A percentile compares a stretch with the other conserved stretches of the same genome.
phyloP scores from a whole-genome alignment of 1,140 invertebrate genomes.

The Eubasilissa regina region DNA sequence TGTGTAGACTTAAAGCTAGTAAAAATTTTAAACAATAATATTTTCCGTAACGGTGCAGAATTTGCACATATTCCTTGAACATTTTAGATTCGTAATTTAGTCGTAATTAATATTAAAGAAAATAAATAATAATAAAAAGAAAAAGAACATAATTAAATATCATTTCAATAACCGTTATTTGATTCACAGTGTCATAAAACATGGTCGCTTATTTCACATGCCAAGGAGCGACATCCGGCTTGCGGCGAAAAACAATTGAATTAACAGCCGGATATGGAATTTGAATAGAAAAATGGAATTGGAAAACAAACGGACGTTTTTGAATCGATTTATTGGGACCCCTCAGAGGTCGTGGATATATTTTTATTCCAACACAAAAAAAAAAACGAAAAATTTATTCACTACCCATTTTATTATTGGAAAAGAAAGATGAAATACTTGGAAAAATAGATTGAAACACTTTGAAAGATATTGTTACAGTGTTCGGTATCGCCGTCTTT shows the following conservation, averaged over 20 bases:
- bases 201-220: slow-evolving; percentile 26
- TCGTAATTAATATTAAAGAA: too few species aligned
- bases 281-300: slow-evolving; percentile 48
- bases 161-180: not conserved
- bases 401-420: not conserved
- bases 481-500: not conserved
- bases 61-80: too few species aligned
- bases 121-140: too few species aligned
- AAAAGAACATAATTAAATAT: too few species aligned
- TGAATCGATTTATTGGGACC: slow-evolving; percentile 26
- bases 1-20: too few species aligned
- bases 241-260: slow-evolving; percentile 46
- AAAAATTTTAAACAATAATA: too few species aligned
- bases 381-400: slow-evolving; percentile 1
- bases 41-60: too few species aligned
- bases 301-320: slow-evolving; percentile 33
- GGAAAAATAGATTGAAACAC: not conserved
- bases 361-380: slow-evolving; percentile 5
- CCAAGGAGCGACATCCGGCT: slow-evolving; percentile 12
- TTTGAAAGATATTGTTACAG: not conserved
- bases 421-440: slow-evolving; percentile 5
- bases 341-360: slow-evolving; percentile 6
- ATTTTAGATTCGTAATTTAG: too few species aligned
- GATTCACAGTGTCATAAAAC: not conserved
- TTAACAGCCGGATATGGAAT: slow-evolving; percentile 42